phyloP scores from a whole-genome alignment of 2,888 invertebrate genomes.

The Uloborus plumipes region DNA sequence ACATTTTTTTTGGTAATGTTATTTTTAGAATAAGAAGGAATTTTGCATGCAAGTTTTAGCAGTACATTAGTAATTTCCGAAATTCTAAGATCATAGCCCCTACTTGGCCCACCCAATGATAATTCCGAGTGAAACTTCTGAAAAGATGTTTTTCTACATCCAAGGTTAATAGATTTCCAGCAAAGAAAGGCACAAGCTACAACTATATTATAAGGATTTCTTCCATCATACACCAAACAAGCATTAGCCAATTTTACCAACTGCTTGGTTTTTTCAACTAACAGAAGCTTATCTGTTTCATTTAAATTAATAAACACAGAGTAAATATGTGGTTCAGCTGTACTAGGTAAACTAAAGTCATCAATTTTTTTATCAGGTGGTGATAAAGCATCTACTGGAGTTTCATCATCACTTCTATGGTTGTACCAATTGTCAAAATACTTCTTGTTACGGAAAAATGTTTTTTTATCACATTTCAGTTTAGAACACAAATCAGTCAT shows the following conservation, averaged over 20 bases:
- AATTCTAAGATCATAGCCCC: not conserved
- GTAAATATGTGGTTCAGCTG: not conserved
- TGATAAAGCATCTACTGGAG: not conserved
- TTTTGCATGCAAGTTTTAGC: constrained; percentile 21
- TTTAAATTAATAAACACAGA: not conserved
- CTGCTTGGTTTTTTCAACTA: constrained; percentile 17
- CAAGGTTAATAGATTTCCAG: constrained; percentile 38
- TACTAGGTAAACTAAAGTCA: not conserved
- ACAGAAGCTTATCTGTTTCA: constrained; percentile 3
- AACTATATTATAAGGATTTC: constrained; percentile 20
- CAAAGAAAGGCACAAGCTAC: constrained; percentile 41
- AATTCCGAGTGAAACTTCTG: constrained; percentile 12
- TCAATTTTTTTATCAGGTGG: not conserved
- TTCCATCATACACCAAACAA: constrained; percentile 32
- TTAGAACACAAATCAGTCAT: constrained; percentile 10
- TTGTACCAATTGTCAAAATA: not conserved
- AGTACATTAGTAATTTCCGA: constrained; percentile 26
- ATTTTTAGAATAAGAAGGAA: constrained; percentile 30
- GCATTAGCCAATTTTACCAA: constrained; percentile 28
- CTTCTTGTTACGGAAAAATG: constrained; percentile 15
- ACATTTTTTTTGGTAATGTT: constrained; percentile 40
- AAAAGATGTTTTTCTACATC: not conserved
- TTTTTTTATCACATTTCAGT: constrained; percentile 18
- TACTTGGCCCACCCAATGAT: constrained; percentile 2
- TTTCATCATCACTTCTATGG: not conserved